Evolutionary conservation across 2,113 vertebrate species (phyloP).

Genomic region (Cyanistes caeruleus): DNA sequence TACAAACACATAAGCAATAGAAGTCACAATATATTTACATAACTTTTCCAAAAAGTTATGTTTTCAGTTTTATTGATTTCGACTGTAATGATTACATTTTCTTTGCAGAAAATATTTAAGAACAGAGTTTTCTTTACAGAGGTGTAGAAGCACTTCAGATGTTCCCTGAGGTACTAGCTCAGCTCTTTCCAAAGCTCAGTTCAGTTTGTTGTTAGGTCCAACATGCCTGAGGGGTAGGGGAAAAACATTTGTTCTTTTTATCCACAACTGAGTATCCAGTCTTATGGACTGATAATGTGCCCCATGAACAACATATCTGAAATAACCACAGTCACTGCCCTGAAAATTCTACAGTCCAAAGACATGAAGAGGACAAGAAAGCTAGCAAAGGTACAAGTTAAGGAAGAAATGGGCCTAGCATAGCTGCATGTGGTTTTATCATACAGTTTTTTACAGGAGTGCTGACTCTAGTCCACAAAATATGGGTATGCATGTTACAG

Average conservation of each 20-base stretch:
- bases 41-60: background rate
- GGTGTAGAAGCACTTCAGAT: background rate
- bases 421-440: background rate
- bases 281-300: background rate
- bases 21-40: background rate
- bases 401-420: background rate
- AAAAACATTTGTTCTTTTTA: background rate
- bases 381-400: background rate
- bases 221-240: background rate
- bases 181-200: background rate
- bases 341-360: background rate
- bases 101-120: background rate
- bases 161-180: background rate
- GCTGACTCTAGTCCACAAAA: background rate
- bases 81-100: background rate
- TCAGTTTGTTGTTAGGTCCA: background rate
- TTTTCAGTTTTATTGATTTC: background rate
- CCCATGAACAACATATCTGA: background rate
- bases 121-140: background rate
- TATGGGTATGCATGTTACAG: accelerated
- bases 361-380: background rate
- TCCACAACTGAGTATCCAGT: background rate
- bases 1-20: background rate
- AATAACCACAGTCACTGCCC: background rate
- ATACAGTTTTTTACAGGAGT: background rate